Evolutionary conservation across 2,888 invertebrate species (phyloP), one percentile per base, ranked within the genome.

Genomic region (Trissolcus brochymenae): DNA sequence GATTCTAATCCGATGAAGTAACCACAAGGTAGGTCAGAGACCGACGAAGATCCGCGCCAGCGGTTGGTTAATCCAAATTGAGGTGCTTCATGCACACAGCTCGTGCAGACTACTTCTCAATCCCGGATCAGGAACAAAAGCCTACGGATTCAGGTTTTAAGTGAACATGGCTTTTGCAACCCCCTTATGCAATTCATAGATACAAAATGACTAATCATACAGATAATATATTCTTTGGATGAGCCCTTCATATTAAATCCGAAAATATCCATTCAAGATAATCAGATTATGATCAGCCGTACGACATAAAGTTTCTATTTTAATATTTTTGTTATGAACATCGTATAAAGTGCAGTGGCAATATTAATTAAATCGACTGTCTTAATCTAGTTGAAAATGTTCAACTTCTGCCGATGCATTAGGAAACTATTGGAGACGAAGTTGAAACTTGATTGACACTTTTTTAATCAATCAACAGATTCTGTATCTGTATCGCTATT

Each of bases 61-160:
- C 80, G 79, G 79, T 80, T 80, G 82, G 82, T 84, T 86, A 86
- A 86, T 86, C 86, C 86, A 86, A 85, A 86, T 86, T 86, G 86
- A 86, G 85, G 85, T 83, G 84, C 82, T 83, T 85, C 84, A 84
- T 85, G 84, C 81, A 78, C 78, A 81, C 82, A 80, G 75, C 72
- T 81, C 81, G 75, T 80, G 79, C 72, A 71, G 60, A 62, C 76
- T 76, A 70, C 65, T 72, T 67, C 72, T 78, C 64, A 56, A 70
- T 77, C 77, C 67, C 19, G 68, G 73, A 78, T 73, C 70, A 70
- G 61, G 70, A 70, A 78, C 68, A 72, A 73, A 78, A 73, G 73
- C 72, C 64, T 66, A 71, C 61, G 61, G 70, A 66, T 71, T 61
- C 70, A 46, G 61, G 53, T 61, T 35, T 66, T 43, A 55, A 75